phyloP scores from a whole-genome alignment of 2,113 vertebrate genomes.

The Enhydra lutris region DNA sequence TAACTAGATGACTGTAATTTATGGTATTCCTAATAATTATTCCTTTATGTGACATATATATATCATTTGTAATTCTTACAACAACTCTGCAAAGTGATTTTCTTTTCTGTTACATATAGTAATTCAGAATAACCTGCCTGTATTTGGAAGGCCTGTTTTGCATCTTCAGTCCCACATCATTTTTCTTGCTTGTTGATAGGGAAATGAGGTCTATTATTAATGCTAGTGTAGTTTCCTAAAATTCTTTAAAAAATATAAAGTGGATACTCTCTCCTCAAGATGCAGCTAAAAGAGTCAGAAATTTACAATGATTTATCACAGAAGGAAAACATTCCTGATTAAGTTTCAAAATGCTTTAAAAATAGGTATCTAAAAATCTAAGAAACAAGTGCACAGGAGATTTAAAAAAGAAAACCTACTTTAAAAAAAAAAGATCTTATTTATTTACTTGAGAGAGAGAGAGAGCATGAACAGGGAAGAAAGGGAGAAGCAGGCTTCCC shows the following conservation, averaged over 20 bases:
- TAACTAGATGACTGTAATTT: neutral
- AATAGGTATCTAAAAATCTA: neutral
- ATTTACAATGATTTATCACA: neutral
- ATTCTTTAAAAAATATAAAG: conserved; percentile 1
- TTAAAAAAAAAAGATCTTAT: too few species aligned
- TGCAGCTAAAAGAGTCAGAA: neutral
- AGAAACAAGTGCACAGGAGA: neutral
- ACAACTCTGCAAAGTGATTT: neutral
- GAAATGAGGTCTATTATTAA: neutral
- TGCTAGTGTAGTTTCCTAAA: neutral
- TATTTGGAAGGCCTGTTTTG: neutral
- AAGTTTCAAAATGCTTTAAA: conserved; percentile 10
- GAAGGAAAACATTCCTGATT: neutral
- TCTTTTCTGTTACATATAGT: neutral
- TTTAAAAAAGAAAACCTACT: neutral
- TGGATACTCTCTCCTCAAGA: neutral
- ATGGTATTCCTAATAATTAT: neutral
- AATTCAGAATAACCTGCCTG: neutral
- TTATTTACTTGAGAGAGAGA: too few species aligned
- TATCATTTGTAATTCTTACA: neutral
- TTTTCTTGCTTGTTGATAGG: neutral
- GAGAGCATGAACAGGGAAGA: too few species aligned
- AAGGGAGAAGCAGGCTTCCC: too few species aligned
- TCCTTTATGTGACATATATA: neutral
- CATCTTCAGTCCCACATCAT: neutral